Evolutionary conservation across 2,113 vertebrate species (phyloP).

Genomic region (Thermophis baileyi): DNA sequence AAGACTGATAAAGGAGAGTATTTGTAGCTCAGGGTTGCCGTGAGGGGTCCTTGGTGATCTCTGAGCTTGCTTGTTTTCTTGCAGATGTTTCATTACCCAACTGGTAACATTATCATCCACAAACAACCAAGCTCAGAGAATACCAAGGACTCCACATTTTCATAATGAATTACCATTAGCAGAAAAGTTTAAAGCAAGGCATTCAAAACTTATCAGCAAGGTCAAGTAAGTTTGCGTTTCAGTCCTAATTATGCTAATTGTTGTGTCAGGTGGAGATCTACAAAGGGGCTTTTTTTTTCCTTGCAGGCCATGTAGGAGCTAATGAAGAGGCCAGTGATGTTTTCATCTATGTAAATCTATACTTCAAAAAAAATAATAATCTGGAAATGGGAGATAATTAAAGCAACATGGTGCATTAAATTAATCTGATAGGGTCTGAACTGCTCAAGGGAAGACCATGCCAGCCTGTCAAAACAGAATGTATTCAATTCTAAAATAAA

Average conservation of each 20-base stretch:
- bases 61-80: not conserved
- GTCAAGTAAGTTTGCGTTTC: not conserved
- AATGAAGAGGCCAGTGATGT: not conserved
- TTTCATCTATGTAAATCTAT: constrained; percentile 34
- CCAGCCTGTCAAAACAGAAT: constrained; percentile 7
- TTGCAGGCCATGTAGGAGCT: constrained; percentile 8
- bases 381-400: constrained; percentile 36
- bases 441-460: constrained; percentile 16
- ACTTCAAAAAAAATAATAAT: not conserved
- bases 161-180: not conserved
- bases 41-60: too few relatives aligned
- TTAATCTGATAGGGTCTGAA: constrained; percentile 22
- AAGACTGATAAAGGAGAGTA: not conserved
- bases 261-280: not conserved
- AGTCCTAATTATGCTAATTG: not conserved
- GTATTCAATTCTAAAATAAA: constrained; percentile 16
- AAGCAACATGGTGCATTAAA: constrained; percentile 16
- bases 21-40: too few relatives aligned
- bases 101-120: not conserved
- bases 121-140: not conserved
- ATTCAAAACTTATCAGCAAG: not conserved
- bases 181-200: not conserved
- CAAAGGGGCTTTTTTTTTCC: not conserved
- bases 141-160: not conserved
- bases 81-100: not conserved